A percentile compares a stretch with the other conserved stretches of the same genome.
Conservation (phyloP, 2,797 vertebrate genomes). For the Pteropus rufus region DNA sequence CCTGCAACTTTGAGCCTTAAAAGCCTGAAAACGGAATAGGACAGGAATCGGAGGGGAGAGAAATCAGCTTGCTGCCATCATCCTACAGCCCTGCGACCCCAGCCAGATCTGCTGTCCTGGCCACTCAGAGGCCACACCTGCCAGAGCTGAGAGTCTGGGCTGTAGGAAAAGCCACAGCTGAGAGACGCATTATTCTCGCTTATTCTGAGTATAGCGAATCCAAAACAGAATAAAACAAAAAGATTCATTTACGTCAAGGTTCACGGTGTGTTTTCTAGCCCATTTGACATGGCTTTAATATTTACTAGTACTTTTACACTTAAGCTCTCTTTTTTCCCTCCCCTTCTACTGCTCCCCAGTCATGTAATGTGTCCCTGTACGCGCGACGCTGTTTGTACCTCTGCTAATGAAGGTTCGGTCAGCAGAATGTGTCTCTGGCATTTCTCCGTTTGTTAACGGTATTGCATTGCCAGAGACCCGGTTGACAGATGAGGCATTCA, state of each 20-base stretch:
- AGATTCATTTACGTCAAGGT: background rate
- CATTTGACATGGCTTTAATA: background rate
- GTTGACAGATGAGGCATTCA: background rate
- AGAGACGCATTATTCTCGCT: background rate
- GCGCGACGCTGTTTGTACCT: background rate
- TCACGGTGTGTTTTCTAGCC: background rate
- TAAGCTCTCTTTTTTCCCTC: background rate
- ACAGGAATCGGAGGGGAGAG: background rate
- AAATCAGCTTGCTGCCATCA: background rate
- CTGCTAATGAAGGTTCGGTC: background rate
- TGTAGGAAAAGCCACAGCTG: fast-evolving
- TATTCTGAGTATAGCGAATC: background rate
- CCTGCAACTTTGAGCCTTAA: background rate
- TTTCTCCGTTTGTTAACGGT: background rate
- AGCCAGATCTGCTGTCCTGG: background rate
- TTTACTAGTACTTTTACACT: background rate
- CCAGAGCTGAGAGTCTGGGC: background rate
- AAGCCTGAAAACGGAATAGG: background rate
- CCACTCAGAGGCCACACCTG: background rate
- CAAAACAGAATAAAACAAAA: background rate
- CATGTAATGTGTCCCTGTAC: background rate
- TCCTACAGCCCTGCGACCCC: background rate
- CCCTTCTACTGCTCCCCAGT: fast-evolving
- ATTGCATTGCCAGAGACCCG: background rate
- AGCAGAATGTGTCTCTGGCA: background rate